Percentiles rank a stretch among this genome's conserved stretches.
Evolutionary conservation across 2,113 vertebrate genomes (phyloP).

Genomic region (Antechinus stuartii): DNA sequence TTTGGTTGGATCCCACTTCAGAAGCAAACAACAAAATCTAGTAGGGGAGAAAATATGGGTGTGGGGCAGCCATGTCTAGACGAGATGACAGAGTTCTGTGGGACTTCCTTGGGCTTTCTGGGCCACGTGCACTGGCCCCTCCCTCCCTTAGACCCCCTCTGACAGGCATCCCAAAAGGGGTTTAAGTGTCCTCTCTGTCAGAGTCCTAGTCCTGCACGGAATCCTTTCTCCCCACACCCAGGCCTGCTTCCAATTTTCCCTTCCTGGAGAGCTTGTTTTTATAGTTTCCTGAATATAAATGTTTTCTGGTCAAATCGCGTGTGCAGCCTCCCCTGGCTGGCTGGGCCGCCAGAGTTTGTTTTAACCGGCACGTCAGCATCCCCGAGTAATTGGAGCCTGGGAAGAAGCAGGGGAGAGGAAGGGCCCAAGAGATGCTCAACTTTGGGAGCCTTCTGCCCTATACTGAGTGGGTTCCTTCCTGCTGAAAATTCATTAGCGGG

Average conservation of each 20-base stretch:
- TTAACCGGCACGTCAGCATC: not conserved
- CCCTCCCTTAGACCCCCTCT: rapidly evolving
- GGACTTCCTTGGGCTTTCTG: too few relatives aligned
- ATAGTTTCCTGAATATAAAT: conserved; percentile 19
- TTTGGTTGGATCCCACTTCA: not conserved
- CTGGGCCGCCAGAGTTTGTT: not conserved
- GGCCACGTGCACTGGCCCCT: not conserved
- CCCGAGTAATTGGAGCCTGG: not conserved
- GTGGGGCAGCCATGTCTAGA: too few relatives aligned
- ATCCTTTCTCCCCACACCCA: not conserved
- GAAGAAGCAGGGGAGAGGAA: not conserved
- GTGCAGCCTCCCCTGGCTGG: not conserved
- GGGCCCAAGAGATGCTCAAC: not conserved
- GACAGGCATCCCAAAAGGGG: not conserved
- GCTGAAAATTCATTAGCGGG: not conserved
- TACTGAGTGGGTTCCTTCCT: not conserved
- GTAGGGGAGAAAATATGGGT: not conserved
- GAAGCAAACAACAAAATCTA: not conserved
- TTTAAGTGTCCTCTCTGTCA: not conserved
- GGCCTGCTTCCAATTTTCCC: not conserved
- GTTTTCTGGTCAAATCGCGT: not conserved
- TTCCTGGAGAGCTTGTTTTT: not conserved
- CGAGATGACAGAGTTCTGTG: too few relatives aligned
- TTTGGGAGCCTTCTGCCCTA: not conserved
- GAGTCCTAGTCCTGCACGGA: not conserved